A percentile compares a stretch with the other conserved stretches of the same genome.
These are phyloP conservation scores for Microcebus ravelobensis DNA, from an alignment of 2,113 vertebrate genomes.

Conservation along the genomic window DNA sequence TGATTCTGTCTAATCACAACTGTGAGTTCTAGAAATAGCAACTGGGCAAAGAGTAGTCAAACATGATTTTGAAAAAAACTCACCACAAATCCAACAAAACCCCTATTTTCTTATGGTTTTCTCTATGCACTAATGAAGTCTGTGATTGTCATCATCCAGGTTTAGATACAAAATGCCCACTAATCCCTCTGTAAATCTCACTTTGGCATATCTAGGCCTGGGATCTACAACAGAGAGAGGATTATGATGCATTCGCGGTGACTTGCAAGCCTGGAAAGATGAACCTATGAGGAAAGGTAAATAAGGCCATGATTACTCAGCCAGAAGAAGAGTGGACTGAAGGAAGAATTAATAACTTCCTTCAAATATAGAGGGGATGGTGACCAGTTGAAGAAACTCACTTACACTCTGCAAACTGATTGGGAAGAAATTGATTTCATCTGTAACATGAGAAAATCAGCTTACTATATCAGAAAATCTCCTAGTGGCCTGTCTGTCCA, in stretches of 20 bases:
- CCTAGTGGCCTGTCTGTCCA: neutral
- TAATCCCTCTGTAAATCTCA: constrained; percentile 62
- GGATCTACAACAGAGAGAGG: constrained; percentile 27
- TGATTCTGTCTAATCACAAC: constrained; percentile 38
- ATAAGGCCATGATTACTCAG: neutral
- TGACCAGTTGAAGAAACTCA: neutral
- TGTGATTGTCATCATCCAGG: constrained; percentile 59
- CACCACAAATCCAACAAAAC: constrained; percentile 62
- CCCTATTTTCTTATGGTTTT: neutral
- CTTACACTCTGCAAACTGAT: neutral
- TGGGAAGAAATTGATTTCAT: constrained; percentile 37
- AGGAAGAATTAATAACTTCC: neutral
- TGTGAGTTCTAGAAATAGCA: constrained; percentile 37
- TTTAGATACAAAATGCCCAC: constrained; percentile 67
- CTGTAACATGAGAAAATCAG: constrained; percentile 1
- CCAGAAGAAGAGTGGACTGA: neutral
- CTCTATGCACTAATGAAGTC: constrained; percentile 58
- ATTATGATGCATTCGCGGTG: neutral
- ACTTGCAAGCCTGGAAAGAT: neutral
- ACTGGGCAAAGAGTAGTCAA: neutral
- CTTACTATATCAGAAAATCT: neutral
- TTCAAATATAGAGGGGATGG: neutral
- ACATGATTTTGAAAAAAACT: constrained; percentile 31
- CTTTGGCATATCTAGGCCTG: constrained; percentile 51
- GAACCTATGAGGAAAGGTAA: neutral